phyloP scores from a whole-genome alignment of 2,113 vertebrate species.

The Athene cunicularia region DNA sequence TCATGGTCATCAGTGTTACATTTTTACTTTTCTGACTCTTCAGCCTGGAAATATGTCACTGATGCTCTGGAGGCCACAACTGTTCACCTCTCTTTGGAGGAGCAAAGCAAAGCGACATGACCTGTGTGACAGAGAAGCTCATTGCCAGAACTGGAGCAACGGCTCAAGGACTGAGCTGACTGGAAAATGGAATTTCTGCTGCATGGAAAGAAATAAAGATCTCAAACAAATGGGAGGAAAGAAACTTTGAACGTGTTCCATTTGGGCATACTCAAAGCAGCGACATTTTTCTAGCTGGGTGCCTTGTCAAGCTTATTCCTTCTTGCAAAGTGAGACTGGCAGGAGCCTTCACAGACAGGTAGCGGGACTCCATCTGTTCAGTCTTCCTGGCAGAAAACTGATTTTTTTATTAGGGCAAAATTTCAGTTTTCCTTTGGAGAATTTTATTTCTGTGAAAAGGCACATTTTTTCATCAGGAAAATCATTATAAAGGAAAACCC shows the following conservation, averaged over 20 bases:
- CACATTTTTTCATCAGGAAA: background rate
- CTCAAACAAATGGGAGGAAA: background rate
- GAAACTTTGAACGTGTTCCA: background rate
- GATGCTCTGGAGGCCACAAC: background rate
- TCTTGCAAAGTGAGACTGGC: background rate
- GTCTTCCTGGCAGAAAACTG: background rate
- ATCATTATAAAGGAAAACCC: background rate
- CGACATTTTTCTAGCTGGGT: background rate
- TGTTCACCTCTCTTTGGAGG: background rate
- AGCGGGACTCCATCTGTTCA: background rate
- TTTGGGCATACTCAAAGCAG: background rate
- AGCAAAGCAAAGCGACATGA: background rate
- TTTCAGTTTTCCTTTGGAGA: background rate
- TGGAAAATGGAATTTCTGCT: background rate
- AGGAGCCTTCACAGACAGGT: background rate
- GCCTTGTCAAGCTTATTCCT: background rate
- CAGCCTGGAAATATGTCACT: background rate
- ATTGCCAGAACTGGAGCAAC: background rate
- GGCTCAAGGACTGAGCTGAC: background rate
- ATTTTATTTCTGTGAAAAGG: background rate
- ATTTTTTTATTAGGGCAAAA: background rate
- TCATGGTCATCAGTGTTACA: background rate
- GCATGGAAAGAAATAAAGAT: background rate
- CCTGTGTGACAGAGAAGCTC: background rate
- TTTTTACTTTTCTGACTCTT: background rate